These are phyloP conservation scores for Trichonephila clavata DNA, from an alignment of 1,140 invertebrate species.

Conservation along the genomic window DNA sequence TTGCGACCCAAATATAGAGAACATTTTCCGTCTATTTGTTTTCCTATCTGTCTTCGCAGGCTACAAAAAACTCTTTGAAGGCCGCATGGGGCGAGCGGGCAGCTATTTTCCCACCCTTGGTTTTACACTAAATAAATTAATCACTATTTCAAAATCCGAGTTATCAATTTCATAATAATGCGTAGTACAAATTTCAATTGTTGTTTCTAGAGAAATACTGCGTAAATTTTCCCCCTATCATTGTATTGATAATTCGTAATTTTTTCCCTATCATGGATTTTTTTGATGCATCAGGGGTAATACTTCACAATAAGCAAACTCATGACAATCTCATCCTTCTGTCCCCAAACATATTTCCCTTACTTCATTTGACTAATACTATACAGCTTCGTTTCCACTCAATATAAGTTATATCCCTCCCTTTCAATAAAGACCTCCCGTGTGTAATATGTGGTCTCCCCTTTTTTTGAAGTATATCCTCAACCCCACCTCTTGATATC, in stretches of 20 bases:
- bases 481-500: conserved; percentile 37
- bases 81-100: too few relatives aligned
- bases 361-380: conserved; percentile 44
- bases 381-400: conserved; percentile 55
- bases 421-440: conserved; percentile 32
- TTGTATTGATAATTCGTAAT: conserved; percentile 6
- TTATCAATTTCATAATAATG: too few relatives aligned
- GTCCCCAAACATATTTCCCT: conserved; percentile 24
- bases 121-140: too few relatives aligned
- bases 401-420: conserved; percentile 45
- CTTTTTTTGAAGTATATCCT: conserved; percentile 45
- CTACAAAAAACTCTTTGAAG: too few relatives aligned
- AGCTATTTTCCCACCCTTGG: too few relatives aligned
- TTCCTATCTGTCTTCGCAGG: too few relatives aligned
- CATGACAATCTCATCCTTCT: conserved; percentile 4
- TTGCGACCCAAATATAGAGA: too few relatives aligned
- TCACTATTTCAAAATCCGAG: too few relatives aligned
- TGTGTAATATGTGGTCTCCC: conserved; percentile 23
- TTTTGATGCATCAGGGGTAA: not conserved
- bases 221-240: not conserved
- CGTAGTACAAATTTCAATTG: not conserved
- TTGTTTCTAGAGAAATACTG: not conserved
- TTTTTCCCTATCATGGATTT: not conserved
- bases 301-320: not conserved
- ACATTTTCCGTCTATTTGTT: too few relatives aligned